Base-by-base conservation (phyloP, 2,888 invertebrate species). In the Melieria picta region DNA sequence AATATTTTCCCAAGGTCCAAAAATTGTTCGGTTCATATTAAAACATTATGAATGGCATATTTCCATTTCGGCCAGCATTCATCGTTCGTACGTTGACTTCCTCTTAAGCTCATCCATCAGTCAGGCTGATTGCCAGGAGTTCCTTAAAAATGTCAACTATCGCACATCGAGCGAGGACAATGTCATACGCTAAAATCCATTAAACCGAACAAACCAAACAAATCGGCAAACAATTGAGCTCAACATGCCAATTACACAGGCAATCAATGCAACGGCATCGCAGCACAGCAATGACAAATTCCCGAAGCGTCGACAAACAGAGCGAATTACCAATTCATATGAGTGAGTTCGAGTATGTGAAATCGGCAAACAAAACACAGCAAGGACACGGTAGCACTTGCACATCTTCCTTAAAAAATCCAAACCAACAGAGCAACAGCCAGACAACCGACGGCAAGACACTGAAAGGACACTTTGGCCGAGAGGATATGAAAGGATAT, bases 61-160 rank as follows among this genome's bases (percentile, higher is more conserved):
- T 30, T 2, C 30, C 30, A 30, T 30, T 30, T 30, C 30, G 3
- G 30, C 3, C 2, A 2, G 30, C 30, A 30, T 30, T 30, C 30
- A 30, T 30, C 2, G 30, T 30, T 30, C 30, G 30, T 60, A 60
- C 61, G 13, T 52, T 67, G 67, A 67, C 67, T 52, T 67, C 61
- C 9, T 61, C 60, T 67, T 60, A 67, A 67, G 67, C 67, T 67
- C 67, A 67, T 67, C 67, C 67, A 67, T 67, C 67, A 67, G 67
- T 67, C 67, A 67, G 61, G 16, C 48, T 45, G 60, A 9, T 13
- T 30, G 58, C 42, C 5, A 46, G 65, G 11, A 61, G 60, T n/a
- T 13, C 4, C 10, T 46, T 61, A 52, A 11, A 66, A 47, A 66
- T 58, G 66, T 66, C 48, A 56, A 13, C 10, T 56, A 56, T 56